A percentile compares a stretch with the other conserved stretches of the same genome.
Conservation (phyloP, 2,113 vertebrate species). For the Sardina pilchardus region DNA sequence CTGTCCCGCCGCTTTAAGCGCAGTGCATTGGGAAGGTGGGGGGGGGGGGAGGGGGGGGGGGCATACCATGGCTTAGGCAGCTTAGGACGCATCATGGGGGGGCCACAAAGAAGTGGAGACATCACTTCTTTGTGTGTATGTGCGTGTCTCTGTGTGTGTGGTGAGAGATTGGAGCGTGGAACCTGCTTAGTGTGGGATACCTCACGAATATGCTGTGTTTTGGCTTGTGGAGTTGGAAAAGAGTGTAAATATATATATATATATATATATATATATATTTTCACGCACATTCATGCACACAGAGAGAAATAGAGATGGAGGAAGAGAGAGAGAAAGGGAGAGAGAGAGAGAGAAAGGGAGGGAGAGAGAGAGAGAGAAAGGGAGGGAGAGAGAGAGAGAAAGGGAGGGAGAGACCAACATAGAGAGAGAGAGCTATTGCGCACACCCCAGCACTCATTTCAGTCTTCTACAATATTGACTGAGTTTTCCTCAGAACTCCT, state of each 20-base stretch:
- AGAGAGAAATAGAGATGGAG: background rate
- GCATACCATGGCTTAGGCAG: constrained; percentile 32
- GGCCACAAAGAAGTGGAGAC: constrained; percentile 2
- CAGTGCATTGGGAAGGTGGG: too few species aligned
- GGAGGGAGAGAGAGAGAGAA: too few species aligned
- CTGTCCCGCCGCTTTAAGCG: background rate
- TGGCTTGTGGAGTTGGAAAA: background rate
- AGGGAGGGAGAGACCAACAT: too few species aligned
- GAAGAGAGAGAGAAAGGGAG: too few species aligned
- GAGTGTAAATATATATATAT: background rate
- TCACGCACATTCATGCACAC: background rate
- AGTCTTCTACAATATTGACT: too few species aligned
- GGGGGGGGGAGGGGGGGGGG: too few species aligned
- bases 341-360: too few species aligned
- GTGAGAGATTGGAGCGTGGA: background rate
- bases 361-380: too few species aligned
- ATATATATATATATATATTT: too few species aligned
- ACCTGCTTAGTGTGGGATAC: background rate
- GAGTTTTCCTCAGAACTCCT: too few species aligned
- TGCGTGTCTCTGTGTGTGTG: background rate
- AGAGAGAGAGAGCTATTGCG: too few species aligned
- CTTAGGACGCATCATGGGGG: constrained; percentile 3
- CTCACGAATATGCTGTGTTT: background rate
- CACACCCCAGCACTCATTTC: too few species aligned
- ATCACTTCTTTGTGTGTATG: constrained; percentile 21